These are phyloP conservation scores for Melopsittacus undulatus DNA, from an alignment of 2,797 vertebrate species.

Conservation along the genomic window DNA sequence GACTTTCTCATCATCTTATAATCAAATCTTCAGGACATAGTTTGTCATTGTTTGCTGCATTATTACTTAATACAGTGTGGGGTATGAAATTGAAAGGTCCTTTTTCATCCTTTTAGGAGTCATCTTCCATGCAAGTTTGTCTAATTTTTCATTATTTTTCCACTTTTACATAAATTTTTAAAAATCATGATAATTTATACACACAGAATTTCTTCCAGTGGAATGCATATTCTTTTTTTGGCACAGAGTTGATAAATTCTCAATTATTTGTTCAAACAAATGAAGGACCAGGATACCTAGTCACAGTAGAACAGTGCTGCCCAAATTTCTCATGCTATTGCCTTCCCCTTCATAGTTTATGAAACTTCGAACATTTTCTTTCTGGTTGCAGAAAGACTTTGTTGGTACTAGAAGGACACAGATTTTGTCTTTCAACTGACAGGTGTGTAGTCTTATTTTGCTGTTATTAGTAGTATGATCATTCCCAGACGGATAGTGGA, in stretches of 20 bases:
- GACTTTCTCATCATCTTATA: neutral
- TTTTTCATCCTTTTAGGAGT: neutral
- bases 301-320: neutral
- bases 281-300: neutral
- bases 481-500: neutral
- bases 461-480: neutral
- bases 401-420: neutral
- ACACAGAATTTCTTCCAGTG: neutral
- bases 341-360: neutral
- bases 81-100: neutral
- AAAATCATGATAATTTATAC: neutral
- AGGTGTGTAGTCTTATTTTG: neutral
- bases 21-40: neutral
- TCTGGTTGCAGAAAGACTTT: neutral
- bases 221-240: neutral
- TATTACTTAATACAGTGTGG: neutral
- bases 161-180: neutral
- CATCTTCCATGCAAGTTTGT: neutral
- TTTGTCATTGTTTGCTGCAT: neutral
- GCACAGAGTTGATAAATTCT: neutral
- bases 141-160: neutral
- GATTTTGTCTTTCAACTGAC: neutral
- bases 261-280: neutral
- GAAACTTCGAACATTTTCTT: neutral
- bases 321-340: neutral